Percentiles rank a stretch among this genome's conserved stretches.
Evolutionary conservation across 2,797 vertebrate species (phyloP).

Genomic region (Falco novaeseelandiae): DNA sequence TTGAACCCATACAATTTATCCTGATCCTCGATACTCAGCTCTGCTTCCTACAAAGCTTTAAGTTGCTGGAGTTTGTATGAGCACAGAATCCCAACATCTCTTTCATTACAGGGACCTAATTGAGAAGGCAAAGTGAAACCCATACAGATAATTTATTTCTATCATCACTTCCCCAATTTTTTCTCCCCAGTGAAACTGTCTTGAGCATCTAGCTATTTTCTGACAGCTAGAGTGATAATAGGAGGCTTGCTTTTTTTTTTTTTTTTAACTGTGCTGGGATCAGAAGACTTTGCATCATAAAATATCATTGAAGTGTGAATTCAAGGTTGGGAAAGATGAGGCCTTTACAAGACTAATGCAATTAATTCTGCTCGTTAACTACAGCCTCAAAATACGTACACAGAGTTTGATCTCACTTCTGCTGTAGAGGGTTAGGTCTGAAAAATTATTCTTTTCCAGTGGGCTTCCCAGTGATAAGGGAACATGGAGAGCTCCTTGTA

Average conservation of each 20-base stretch:
- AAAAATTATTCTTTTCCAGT: not conserved
- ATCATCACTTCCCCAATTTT: not conserved
- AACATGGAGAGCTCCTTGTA: not conserved
- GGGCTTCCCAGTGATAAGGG: constrained; percentile 4
- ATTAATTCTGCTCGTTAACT: constrained; percentile 61
- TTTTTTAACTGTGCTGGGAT: not conserved
- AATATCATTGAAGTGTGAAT: constrained; percentile 48
- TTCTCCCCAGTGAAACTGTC: not conserved
- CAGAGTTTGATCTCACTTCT: constrained; percentile 14
- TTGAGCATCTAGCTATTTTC: constrained; percentile 1
- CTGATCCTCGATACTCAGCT: not conserved
- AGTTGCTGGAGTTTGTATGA: not conserved
- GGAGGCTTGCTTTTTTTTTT: not conserved
- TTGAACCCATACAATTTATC: not conserved
- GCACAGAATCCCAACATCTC: not conserved
- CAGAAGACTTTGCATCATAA: constrained; percentile 52
- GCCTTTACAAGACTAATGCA: constrained; percentile 50
- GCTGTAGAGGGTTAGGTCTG: not conserved
- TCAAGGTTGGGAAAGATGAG: constrained; percentile 46
- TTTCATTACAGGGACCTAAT: not conserved
- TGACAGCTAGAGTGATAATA: constrained; percentile 28
- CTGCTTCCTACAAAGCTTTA: not conserved
- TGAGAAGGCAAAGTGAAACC: not conserved
- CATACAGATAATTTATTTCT: constrained; percentile 15
- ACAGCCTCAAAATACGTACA: constrained; percentile 9